These are phyloP conservation scores for Melozone crissalis DNA, from an alignment of 2,113 vertebrate genomes.

Conservation along the genomic window DNA sequence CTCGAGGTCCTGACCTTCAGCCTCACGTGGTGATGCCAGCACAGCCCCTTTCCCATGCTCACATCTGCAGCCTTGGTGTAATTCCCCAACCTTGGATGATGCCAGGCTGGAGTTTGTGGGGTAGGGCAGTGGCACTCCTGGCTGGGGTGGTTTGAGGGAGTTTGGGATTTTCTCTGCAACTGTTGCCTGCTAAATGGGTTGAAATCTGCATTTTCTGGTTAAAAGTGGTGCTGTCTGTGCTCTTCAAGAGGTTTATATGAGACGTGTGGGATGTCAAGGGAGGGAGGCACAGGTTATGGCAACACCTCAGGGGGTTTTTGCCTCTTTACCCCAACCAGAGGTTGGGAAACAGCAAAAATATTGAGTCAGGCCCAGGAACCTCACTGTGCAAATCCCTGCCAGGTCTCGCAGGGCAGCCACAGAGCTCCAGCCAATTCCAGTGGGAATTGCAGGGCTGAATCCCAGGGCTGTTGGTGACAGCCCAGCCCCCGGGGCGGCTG, in stretches of 20 bases:
- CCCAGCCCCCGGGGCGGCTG: not conserved
- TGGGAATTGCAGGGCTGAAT: not conserved
- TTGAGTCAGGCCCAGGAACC: not conserved
- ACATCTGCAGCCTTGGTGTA: fast-evolving
- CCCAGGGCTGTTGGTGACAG: not conserved
- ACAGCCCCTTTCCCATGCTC: not conserved
- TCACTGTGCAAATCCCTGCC: not conserved
- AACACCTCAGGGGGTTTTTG: fast-evolving
- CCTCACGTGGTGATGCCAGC: fast-evolving
- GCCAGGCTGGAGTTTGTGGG: not conserved
- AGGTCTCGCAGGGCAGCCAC: not conserved
- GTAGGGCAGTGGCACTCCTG: fast-evolving
- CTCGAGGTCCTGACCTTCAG: not conserved
- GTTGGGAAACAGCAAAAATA: not conserved
- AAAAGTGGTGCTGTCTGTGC: fast-evolving
- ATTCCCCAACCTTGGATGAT: fast-evolving
- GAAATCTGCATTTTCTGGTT: not conserved
- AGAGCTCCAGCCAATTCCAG: not conserved
- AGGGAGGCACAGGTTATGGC: fast-evolving
- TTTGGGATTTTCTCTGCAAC: not conserved
- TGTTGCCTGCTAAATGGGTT: not conserved
- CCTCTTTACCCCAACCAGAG: not conserved
- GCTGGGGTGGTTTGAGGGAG: fast-evolving
- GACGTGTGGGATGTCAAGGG: not conserved
- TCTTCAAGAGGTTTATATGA: not conserved